Conservation (phyloP, 2,797 vertebrate genomes). For the Syncerus caffer region DNA sequence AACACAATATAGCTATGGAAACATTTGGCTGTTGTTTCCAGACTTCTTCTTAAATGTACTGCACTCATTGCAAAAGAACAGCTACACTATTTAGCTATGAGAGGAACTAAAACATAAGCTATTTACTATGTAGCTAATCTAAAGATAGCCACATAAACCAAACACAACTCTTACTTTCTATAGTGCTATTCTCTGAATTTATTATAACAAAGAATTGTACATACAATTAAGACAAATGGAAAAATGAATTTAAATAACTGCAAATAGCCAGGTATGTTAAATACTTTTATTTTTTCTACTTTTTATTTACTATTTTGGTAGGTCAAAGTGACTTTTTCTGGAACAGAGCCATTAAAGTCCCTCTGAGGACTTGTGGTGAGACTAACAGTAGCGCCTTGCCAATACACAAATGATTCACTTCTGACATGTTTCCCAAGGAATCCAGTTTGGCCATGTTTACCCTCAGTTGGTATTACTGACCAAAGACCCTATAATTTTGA, state of each 20-base stretch:
- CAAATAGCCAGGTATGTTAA: neutral
- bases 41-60: neutral
- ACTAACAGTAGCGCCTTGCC: neutral
- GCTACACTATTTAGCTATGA: neutral
- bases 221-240: neutral
- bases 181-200: neutral
- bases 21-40: neutral
- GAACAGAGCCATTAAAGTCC: neutral
- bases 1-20: neutral
- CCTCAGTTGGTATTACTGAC: neutral
- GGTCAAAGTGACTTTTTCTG: neutral
- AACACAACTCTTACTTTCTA: neutral
- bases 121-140: neutral
- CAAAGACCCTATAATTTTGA: neutral
- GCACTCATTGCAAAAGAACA: neutral
- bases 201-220: neutral
- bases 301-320: neutral
- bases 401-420: neutral
- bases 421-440: neutral
- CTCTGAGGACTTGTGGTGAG: neutral
- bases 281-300: neutral
- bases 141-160: neutral
- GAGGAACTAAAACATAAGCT: neutral
- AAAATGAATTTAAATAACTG: slow-evolving; percentile 9
- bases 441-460: neutral